Evolutionary conservation across 2,113 vertebrate genomes (phyloP), one percentile per base, ranked within the genome.

Genomic region (Clinocottus analis): DNA sequence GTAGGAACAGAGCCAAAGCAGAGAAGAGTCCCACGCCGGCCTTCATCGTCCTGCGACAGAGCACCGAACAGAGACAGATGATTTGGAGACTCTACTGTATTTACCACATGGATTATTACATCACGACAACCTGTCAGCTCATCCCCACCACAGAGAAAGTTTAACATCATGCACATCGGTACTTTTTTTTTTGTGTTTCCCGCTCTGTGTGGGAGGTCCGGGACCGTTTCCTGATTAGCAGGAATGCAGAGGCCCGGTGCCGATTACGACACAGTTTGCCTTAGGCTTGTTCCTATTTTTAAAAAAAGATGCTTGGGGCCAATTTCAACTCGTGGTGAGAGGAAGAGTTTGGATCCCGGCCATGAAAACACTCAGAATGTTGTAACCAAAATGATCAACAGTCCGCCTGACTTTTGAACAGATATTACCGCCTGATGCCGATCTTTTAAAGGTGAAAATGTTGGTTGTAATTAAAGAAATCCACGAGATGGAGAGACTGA

Each of bases 31-130:
- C 91, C 69, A 93, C 84, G 87, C 91, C 83, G 74, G 90, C 92
- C 96, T 92, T 98, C 97, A 98, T 98, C 92, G 91, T 97, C 93
- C 92, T 91, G 69, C 10, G 56, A 61, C 1, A 76, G 58, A 66
- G 13, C 19, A 58, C 2, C 0, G 69, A 72, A 68, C 31, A 49
- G 29, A 45, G 33, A 17, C 2, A 23, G 19, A 2, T 55, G 2
- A 43, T 55, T 35, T 35, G 51, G 53, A 51, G 23, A 60, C 55
- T 10, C 1, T 2, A 61, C 29, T 25, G 45, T 45, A 43, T 37
- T 29, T 47, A 23, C 12, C 11, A 31, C 63, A 61, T 43, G 16
- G 35, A 12, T 62, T 41, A 56, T 4, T 16, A 17, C 53, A 33
- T 56, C 56, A 31, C 41, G n/a, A 55, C 17, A 53, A 19, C n/a